phyloP scores from a whole-genome alignment of 2,113 vertebrate species.

The Triplophysa dalaica region DNA sequence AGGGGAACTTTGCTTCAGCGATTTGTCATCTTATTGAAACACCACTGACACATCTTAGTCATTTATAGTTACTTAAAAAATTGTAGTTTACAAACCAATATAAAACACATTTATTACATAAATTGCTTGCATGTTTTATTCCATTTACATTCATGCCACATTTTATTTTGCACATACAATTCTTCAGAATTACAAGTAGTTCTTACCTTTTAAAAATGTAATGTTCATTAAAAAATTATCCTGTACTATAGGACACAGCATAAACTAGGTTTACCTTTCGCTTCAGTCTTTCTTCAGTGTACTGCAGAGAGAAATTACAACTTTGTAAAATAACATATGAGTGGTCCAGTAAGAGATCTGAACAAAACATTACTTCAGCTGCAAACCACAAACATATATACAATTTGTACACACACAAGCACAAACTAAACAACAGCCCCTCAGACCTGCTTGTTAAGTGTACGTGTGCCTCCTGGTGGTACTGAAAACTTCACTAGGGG shows the following conservation, averaged over 20 bases:
- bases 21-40: constrained; percentile 16
- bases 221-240: not conserved
- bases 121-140: too few relatives aligned
- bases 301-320: not conserved
- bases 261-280: not conserved
- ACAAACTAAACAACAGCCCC: not conserved
- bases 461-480: constrained; percentile 35
- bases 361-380: not conserved
- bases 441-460: not conserved
- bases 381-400: constrained; percentile 13
- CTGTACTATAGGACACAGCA: not conserved
- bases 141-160: too few relatives aligned
- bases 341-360: not conserved
- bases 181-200: not conserved
- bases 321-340: not conserved
- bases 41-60: not conserved
- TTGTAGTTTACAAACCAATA: too few relatives aligned
- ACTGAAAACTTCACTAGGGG: not conserved
- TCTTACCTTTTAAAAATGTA: not conserved
- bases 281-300: not conserved
- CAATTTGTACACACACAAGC: too few relatives aligned
- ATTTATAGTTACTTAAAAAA: not conserved
- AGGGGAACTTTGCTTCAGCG: constrained; percentile 4
- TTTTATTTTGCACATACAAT: not conserved
- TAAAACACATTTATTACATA: not conserved